Conservation (phyloP, 92 coral and sea anemone species). For the Porites lobata region DNA sequence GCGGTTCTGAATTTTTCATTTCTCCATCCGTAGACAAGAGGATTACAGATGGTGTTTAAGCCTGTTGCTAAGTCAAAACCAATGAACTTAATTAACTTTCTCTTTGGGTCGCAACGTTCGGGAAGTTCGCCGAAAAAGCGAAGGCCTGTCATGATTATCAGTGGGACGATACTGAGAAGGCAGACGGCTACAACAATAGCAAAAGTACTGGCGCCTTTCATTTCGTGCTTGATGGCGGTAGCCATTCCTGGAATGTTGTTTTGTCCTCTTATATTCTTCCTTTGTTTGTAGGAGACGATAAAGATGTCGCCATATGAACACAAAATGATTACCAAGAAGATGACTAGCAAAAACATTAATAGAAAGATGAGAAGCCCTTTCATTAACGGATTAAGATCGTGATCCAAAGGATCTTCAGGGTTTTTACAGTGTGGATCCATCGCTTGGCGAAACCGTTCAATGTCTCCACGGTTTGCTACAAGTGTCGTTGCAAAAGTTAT, state of each 20-base stretch:
- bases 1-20: constrained; percentile 37
- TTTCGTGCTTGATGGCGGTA: neutral
- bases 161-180: too few relatives aligned
- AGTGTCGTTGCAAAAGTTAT: too few relatives aligned
- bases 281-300: neutral
- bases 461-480: too few relatives aligned
- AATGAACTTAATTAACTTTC: too few relatives aligned
- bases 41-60: constrained; percentile 48
- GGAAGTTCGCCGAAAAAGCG: constrained; percentile 2
- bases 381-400: too few relatives aligned
- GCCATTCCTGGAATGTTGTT: neutral
- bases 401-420: too few relatives aligned
- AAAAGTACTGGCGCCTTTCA: constrained; percentile 54
- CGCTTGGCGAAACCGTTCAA: too few relatives aligned
- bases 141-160: constrained; percentile 9
- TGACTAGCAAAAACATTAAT: too few relatives aligned
- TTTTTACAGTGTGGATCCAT: too few relatives aligned
- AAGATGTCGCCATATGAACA: constrained; percentile 9
- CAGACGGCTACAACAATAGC: constrained; percentile 51
- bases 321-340: neutral
- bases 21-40: constrained; percentile 57
- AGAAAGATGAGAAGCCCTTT: too few relatives aligned
- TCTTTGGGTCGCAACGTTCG: neutral
- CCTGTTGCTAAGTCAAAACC: neutral
- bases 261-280: constrained; percentile 1